Base-by-base conservation (phyloP, 2,113 vertebrate species). In the Passer montanus region DNA sequence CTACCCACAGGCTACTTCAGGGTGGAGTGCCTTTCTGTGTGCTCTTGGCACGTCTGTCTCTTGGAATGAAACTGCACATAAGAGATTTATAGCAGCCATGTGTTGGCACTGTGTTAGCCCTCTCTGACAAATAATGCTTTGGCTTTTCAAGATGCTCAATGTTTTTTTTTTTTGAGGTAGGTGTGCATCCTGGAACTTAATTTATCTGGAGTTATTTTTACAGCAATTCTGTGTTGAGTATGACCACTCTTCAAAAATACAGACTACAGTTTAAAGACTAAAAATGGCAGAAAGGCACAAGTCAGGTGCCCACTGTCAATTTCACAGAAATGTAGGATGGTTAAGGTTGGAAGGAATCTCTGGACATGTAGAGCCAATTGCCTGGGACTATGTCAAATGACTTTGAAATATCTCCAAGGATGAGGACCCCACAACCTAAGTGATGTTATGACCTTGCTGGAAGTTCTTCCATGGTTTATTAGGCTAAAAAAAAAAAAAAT, bases 31-130 rank as follows among this genome's bases (percentile, higher is more conserved):
- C 46, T 60, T 73, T 56, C 8, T 16, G 6, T 27, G 24, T 49
- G 4, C 27, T 70, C 7, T 28, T 76, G 43, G 22, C 26, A 27
- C 52, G 27, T 85, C 47, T 62, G 4, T 59, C 30, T n/a, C 24
- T 37, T 82, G 66, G 31, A 43, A 26, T 55, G 58, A 72, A 83
- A 33, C 4, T 5, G 4, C 2, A 3, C 10, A 0, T 9, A 8
- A 33, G 27, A 52, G 27, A 20, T 60, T 59, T 26, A 27, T 35
- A 58, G 22, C 27, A 19, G 4, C 58, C 2, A 0, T 41, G 43
- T 33, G 16, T 10, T 68, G 39, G 30, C 52, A 33, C 20, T 43
- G 13, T 21, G 8, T 52, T 55, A 76, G 15, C 27, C 16, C 21
- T 33, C 9, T 83, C 23, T 72, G 46, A 74, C 28, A 62, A 66